Base-by-base conservation (phyloP, 2,113 vertebrate genomes). In the Bos javanicus region DNA sequence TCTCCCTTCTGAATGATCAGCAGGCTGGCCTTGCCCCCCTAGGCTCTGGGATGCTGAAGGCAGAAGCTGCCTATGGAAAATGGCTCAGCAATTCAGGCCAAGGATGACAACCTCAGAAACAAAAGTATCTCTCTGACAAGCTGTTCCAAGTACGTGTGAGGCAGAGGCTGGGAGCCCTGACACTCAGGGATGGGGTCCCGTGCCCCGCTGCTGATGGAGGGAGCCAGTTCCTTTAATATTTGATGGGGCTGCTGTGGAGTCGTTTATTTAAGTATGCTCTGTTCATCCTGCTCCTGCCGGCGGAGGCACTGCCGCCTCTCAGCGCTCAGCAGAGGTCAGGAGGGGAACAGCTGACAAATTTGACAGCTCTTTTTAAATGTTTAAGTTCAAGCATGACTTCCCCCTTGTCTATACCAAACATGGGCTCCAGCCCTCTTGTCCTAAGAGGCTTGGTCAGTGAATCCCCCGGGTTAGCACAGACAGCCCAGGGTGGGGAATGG, bases 211-310 rank as follows among this genome's bases (percentile, higher is more conserved):
- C 93, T 98, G 97, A 97, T 94, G 91, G 95, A 95, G 90, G 85
- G 89, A 97, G 62, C 97, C 96, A 93, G 85, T 90, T 96, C 88
- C 97, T 98, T 98, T 98, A 98, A 96, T 98, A 95, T 98, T 96
- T 98, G 97, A 97, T 98, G 94, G 12, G 2, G 84, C 94, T 98
- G 96, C 98, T 88, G 97, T 96, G 93, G 90, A 96, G 96, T 56
- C 92, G 15, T 96, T 97, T 98, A 95, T 56, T 97, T 98, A 92
- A 91, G 91, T 74, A 87, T 85, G 6, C 0, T 0, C 39, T 30
- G 2, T 67, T 93, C 43, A 78, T 91, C 9, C 17, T 60, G 86
- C 92, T 95, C 92, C 92, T 91, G 36, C 78, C 0, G 6, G 30
- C n/a, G 64, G 86, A 87, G 71, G 74, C 46, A 16, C 6, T 7